phyloP scores from a whole-genome alignment of 2,888 invertebrate genomes.

The Dermolepida albohirtum region DNA sequence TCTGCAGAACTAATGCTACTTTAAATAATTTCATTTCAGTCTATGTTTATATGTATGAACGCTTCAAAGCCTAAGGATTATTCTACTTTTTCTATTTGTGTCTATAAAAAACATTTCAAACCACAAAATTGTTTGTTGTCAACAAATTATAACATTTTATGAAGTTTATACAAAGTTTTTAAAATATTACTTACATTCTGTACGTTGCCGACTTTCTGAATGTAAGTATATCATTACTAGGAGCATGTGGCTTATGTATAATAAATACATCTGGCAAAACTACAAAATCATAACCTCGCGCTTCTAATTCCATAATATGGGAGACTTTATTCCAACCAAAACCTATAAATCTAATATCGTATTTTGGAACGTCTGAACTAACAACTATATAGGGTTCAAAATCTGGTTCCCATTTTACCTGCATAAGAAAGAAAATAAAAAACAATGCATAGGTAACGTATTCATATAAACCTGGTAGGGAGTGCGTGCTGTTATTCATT shows the following conservation, averaged over 20 bases:
- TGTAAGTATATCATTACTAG: slow-evolving; percentile 88
- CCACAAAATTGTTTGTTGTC: not conserved
- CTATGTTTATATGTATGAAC: too few relatives aligned
- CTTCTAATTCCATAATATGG: slow-evolving; percentile 86
- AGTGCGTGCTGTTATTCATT: slow-evolving; percentile 81
- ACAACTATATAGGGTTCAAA: slow-evolving; percentile 93
- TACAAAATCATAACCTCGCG: slow-evolving; percentile 74
- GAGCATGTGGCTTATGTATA: slow-evolving; percentile 91
- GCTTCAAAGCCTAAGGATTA: too few relatives aligned
- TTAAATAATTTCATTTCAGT: not conserved
- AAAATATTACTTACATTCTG: slow-evolving; percentile 73
- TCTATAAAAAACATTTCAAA: too few relatives aligned
- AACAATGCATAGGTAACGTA: too few relatives aligned
- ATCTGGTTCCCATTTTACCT: slow-evolving; percentile 91
- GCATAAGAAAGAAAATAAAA: slow-evolving; percentile 50
- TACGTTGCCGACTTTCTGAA: slow-evolving; percentile 84
- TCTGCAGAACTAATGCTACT: not conserved
- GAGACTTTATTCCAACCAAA: slow-evolving; percentile 98
- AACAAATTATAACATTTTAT: not conserved
- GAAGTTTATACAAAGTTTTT: not conserved
- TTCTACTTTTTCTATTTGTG: too few relatives aligned
- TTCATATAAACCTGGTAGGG: slow-evolving; percentile 75
- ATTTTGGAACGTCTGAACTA: slow-evolving; percentile 77
- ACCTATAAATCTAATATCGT: slow-evolving; percentile 91
- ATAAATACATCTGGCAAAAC: slow-evolving; percentile 92